Conservation (phyloP, 2,113 vertebrate species). For the Laticauda colubrina region DNA sequence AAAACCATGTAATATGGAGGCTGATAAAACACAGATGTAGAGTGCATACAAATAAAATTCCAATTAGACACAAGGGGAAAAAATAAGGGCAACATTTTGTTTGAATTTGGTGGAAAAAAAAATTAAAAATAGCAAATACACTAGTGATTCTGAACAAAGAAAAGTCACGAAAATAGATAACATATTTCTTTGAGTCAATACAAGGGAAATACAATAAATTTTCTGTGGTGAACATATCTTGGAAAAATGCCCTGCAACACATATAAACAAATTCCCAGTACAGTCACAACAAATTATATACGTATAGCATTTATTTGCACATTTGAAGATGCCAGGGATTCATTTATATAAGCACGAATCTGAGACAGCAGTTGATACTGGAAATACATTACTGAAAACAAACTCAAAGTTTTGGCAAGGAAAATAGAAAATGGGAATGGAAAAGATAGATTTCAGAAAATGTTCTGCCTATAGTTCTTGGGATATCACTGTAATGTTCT, state of each 20-base stretch:
- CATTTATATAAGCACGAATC: background rate
- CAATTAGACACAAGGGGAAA: background rate
- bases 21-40: background rate
- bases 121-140: background rate
- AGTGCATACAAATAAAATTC: background rate
- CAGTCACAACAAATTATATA: background rate
- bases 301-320: background rate
- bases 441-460: background rate
- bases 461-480: background rate
- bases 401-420: background rate
- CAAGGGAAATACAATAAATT: fast-evolving
- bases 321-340: conserved; percentile 23
- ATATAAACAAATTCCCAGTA: background rate
- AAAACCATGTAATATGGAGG: background rate
- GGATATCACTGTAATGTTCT: background rate
- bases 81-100: background rate
- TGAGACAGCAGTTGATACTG: background rate
- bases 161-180: background rate
- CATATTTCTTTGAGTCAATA: background rate
- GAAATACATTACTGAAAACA: background rate
- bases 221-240: background rate
- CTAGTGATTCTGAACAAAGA: background rate
- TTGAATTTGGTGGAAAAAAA: background rate
- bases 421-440: background rate
- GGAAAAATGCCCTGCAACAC: background rate